phyloP scores from a whole-genome alignment of 2,797 vertebrate genomes.

The Paramormyrops hopkinsi region DNA sequence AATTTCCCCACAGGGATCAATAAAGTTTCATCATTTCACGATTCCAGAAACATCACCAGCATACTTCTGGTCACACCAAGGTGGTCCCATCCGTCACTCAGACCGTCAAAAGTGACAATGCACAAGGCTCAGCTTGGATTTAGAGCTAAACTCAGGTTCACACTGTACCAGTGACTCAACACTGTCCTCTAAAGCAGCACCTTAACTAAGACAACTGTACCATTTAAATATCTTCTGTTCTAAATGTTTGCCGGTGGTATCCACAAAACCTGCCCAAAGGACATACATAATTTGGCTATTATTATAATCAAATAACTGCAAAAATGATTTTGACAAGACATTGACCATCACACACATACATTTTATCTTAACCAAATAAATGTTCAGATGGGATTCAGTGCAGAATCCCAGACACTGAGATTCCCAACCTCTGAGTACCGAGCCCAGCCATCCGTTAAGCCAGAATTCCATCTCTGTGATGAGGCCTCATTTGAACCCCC shows the following conservation, averaged over 20 bases:
- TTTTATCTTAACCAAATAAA: not conserved
- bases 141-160: not conserved
- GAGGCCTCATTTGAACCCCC: not conserved
- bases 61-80: not conserved
- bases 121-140: not conserved
- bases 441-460: not conserved
- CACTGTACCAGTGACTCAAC: slow-evolving; percentile 1
- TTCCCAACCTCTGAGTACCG: not conserved
- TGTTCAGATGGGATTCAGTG: not conserved
- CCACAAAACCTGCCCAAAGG: not conserved
- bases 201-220: not conserved
- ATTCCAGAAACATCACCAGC: not conserved
- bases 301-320: not conserved
- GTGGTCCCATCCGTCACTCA: not conserved
- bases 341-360: not conserved
- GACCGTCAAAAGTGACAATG: not conserved
- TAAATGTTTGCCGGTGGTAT: not conserved
- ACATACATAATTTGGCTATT: not conserved
- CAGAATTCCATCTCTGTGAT: not conserved
- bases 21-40: not conserved
- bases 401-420: not conserved
- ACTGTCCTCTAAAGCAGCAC: not conserved
- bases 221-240: not conserved
- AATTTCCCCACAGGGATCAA: not conserved
- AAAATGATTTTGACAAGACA: not conserved